A percentile compares a stretch with the other conserved stretches of the same genome.
Evolutionary conservation across 2,888 invertebrate genomes (phyloP).

Genomic region (Archips crataeganus): DNA sequence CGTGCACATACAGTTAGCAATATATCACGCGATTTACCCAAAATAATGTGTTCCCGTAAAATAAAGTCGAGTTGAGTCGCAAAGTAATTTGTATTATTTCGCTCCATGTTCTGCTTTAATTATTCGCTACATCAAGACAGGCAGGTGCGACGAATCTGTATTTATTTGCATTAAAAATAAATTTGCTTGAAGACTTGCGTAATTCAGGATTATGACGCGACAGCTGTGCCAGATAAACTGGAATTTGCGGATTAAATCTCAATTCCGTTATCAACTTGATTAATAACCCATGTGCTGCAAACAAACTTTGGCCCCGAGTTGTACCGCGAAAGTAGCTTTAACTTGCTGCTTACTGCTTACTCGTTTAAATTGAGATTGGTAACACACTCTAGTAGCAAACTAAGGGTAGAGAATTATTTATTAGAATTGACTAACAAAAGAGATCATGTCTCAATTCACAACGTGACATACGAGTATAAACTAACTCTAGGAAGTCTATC

Average conservation of each 20-base stretch:
- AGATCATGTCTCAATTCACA: background rate
- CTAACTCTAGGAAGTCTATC: background rate
- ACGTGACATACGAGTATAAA: background rate
- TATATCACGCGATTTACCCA: slow-evolving; percentile 38
- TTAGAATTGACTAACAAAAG: background rate
- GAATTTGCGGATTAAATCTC: slow-evolving; percentile 75
- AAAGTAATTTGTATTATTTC: slow-evolving; percentile 80
- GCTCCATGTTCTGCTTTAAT: slow-evolving; percentile 78
- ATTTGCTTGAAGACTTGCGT: slow-evolving; percentile 75
- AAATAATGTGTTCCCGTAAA: slow-evolving; percentile 54
- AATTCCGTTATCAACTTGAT: slow-evolving; percentile 72
- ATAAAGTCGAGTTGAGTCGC: slow-evolving; percentile 75
- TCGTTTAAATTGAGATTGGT: background rate
- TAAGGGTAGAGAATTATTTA: background rate
- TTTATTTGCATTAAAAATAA: slow-evolving; percentile 84
- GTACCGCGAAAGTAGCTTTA: slow-evolving; percentile 9
- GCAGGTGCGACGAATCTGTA: slow-evolving; percentile 82
- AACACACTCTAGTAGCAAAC: background rate
- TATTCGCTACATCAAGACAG: slow-evolving; percentile 77
- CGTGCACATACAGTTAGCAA: slow-evolving; percentile 17
- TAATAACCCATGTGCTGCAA: slow-evolving; percentile 54
- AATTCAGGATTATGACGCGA: slow-evolving; percentile 78
- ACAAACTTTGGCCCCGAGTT: slow-evolving; percentile 29
- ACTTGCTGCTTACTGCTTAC: slow-evolving; percentile 7
- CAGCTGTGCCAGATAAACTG: slow-evolving; percentile 78